A percentile compares a stretch with the other conserved stretches of the same genome.
phyloP scores from a whole-genome alignment of 2,888 invertebrate genomes.

The Xestoiulus laeticollis region DNA sequence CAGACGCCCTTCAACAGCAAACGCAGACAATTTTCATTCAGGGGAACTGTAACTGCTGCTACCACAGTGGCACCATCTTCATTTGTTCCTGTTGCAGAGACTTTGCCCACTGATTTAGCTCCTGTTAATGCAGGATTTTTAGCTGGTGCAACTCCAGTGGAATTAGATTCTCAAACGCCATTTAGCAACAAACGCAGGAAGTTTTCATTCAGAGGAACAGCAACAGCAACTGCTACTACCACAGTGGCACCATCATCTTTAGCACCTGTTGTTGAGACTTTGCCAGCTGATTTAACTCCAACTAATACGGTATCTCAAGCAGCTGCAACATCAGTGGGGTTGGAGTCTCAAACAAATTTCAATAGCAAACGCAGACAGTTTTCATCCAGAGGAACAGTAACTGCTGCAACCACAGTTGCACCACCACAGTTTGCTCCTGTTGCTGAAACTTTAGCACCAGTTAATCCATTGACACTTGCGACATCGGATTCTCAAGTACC shows the following conservation, averaged over 20 bases:
- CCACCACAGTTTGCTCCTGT: background rate
- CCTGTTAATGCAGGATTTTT: background rate
- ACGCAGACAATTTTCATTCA: conserved; percentile 14
- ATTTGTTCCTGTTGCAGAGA: background rate
- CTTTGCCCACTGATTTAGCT: background rate
- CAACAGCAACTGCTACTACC: background rate
- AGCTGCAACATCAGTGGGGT: background rate
- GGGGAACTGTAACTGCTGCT: background rate
- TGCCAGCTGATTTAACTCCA: background rate
- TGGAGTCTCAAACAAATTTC: background rate
- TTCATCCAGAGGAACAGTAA: no score
- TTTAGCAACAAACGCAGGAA: conserved; percentile 15
- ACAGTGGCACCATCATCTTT: background rate
- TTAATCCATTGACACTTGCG: background rate
- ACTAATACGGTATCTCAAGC: background rate
- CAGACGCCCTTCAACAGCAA: conserved; percentile 14
- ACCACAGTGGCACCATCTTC: background rate
- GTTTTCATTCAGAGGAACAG: background rate
- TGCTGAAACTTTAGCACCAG: background rate
- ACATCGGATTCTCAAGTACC: background rate
- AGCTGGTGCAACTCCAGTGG: background rate
- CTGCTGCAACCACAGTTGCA: background rate
- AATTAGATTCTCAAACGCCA: background rate
- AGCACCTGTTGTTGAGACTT: background rate
- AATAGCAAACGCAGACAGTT: conserved; percentile 35